A percentile compares a stretch with the other conserved stretches of the same genome.
These are phyloP conservation scores for Eumacrocentrus americanus DNA, from an alignment of 2,888 invertebrate species.

Conservation along the genomic window DNA sequence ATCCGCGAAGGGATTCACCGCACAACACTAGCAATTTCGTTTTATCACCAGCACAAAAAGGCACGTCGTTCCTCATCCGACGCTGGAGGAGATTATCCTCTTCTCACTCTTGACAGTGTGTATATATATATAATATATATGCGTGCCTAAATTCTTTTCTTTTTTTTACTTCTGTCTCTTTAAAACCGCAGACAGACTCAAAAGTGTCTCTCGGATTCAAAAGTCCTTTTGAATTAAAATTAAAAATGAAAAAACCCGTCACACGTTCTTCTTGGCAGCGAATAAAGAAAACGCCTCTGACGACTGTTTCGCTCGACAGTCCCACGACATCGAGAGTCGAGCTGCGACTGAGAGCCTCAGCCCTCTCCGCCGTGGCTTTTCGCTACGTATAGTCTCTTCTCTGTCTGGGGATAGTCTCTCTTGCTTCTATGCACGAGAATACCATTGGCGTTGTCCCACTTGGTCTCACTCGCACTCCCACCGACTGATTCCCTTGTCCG, in stretches of 20 bases:
- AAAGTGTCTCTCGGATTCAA: too few species aligned
- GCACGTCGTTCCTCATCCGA: conserved; percentile 26
- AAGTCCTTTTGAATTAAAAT: too few species aligned
- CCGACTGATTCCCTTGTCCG: conserved; percentile 25
- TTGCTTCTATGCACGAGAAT: background rate
- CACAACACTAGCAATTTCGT: conserved; percentile 20
- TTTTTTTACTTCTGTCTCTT: background rate
- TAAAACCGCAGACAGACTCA: too few species aligned
- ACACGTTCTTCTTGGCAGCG: background rate
- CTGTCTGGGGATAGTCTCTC: too few species aligned
- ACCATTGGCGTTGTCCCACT: background rate
- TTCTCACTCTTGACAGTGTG: too few species aligned
- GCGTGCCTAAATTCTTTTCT: too few species aligned
- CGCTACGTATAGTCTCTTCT: background rate
- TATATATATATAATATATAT: too few species aligned
- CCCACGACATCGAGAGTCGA: conserved; percentile 38
- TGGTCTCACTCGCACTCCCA: conserved; percentile 1
- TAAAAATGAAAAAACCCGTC: conserved; percentile 4
- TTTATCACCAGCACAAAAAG: conserved; percentile 26
- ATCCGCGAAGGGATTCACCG: background rate
- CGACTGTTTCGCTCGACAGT: conserved; percentile 33
- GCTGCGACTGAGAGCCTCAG: conserved; percentile 35
- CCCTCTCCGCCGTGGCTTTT: conserved; percentile 16
- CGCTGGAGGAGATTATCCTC: conserved; percentile 15
- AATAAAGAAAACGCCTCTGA: conserved; percentile 22